phyloP scores from a whole-genome alignment of 1,140 invertebrate species.

The Microplitis demolitor region DNA sequence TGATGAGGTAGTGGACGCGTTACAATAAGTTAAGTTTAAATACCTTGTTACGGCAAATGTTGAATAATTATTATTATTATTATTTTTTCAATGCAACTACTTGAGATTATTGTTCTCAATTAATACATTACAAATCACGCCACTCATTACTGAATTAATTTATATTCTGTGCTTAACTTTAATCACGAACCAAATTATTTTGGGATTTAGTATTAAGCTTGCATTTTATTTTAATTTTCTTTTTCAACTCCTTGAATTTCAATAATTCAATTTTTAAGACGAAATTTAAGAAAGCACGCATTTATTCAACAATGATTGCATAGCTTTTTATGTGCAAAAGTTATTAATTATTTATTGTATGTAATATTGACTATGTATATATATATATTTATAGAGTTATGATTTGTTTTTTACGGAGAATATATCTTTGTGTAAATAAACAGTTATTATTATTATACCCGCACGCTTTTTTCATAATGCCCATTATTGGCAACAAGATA shows the following conservation, averaged over 20 bases:
- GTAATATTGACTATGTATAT: slow-evolving; percentile 18
- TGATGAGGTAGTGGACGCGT: slow-evolving; percentile 30
- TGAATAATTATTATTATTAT: too few relatives aligned
- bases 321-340: not conserved
- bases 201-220: slow-evolving; percentile 59
- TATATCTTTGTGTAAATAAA: slow-evolving; percentile 38
- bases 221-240: not conserved
- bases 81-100: too few relatives aligned
- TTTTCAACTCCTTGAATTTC: too few relatives aligned
- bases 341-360: slow-evolving; percentile 6
- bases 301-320: not conserved
- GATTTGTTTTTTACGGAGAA: slow-evolving; percentile 18
- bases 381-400: slow-evolving; percentile 27
- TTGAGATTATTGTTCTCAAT: not conserved
- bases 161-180: not conserved
- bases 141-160: not conserved
- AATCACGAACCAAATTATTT: slow-evolving; percentile 41
- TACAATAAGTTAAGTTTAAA: slow-evolving; percentile 5
- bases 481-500: slow-evolving; percentile 58
- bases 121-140: not conserved
- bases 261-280: not conserved
- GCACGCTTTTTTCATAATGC: slow-evolving; percentile 57
- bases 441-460: slow-evolving; percentile 48
- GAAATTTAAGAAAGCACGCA: slow-evolving; percentile 24
- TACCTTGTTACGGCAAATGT: not conserved